Evolutionary conservation across 1,140 invertebrate species (phyloP), one percentile per base, ranked within the genome.

Genomic region (Cydia fagiglandana): DNA sequence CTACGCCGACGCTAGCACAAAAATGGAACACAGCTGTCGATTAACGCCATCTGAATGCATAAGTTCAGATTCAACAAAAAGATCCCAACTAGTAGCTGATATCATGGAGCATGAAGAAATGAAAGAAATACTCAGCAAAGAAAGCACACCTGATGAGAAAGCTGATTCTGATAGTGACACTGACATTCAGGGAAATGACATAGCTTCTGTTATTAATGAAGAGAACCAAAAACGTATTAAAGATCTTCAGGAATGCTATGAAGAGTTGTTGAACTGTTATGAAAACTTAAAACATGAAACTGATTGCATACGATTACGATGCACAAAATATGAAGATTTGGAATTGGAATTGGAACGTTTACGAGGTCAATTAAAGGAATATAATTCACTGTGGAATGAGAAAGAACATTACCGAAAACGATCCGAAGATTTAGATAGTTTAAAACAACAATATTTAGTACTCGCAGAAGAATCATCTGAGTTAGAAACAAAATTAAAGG

Each of bases 41-140:
- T 68, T 88, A 56, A 88, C 84, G 24, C 75, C 86, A 4, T 34
- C 82, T n/a, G 85, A 88, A 75, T 9, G 79, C 61, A 79, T 77
- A 20, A 81, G 66, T 61, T 53, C 86, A 45, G 90, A 92, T 76
- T 84, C 77, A 73, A 91, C 77, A 73, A 91, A 91, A 84, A 83
- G 91, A 82, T 87, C 88, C 0, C 85, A 88, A 20, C 81, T 93
- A 17, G 85, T 90, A n/a, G 90, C 90, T 20, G 91, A 93, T 75
- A 91, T 93, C 38, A 91, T 90, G 81, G 81, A 89, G 47, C 88
- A 88, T 75, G 80, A 89, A 30, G 91, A 93, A 84, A 90, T 93
- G 83, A 90, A 89, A 85, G 88, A 91, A 84, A 88, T 91, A 28
- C 76, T 93, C 0, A 84, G 78, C 50, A 87, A 86, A 83, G 85